Evolutionary conservation across 2,797 vertebrate genomes (phyloP), one percentile per base, ranked within the genome.

Genomic region (Taenioides sp.): DNA sequence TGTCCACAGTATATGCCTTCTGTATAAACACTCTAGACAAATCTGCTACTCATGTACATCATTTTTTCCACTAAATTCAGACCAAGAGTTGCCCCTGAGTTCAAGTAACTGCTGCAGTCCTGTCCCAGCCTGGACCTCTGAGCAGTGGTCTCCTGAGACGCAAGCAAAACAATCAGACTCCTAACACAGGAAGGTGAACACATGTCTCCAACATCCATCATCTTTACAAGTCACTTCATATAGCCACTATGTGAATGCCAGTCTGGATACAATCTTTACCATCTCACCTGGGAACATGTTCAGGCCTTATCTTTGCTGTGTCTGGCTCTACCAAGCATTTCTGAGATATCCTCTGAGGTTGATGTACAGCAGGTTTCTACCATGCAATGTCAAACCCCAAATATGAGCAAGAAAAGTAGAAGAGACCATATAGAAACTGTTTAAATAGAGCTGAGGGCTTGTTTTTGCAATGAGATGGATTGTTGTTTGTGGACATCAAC

Each of bases 401-500:
- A 55, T 71, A 73, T 75, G 74, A 88, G 80, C 71, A 80, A 64
- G 55, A 81, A 69, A 60, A 76, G 60, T 20, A 69, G 78, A 70
- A 4, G 77, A 79, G 87, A 82, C 81, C 74, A 69, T 54, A 9
- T 3, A 76, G 62, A 71, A 61, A 78, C 60, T 58, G 64, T 81
- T 77, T 76, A 43, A 12, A 65, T 71, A 65, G 71, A 71, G 22
- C 64, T 80, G 43, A 31, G 72, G 49, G 25, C 61, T 74, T 69
- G 62, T 79, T 71, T 86, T 72, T 66, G 54, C 79, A 75, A 63
- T 62, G 84, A 64, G 65, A 58, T 82, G 73, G 77, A 84, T 81
- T 92, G 88, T 90, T 94, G 91, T 91, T 57, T 63, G 43, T 93
- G 92, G 91, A 90, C 34, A 23, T 31, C 11, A 78, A 86, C 93